Conservation (phyloP, 2,797 vertebrate species). For the Cephalopachus bancanus region DNA sequence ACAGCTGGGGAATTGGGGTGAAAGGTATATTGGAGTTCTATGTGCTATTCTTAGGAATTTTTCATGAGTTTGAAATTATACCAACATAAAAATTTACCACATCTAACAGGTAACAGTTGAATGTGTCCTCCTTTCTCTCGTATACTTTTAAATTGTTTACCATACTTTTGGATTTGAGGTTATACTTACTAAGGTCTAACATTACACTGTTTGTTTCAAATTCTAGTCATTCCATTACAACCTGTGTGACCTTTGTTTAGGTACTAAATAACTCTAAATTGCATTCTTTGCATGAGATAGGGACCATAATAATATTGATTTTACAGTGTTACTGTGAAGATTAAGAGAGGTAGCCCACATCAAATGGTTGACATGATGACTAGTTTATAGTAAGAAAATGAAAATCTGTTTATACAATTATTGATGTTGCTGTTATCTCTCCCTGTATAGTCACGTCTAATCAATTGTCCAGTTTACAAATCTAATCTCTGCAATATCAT, state of each 20-base stretch:
- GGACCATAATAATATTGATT: neutral
- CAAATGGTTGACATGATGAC: neutral
- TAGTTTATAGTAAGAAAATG: neutral
- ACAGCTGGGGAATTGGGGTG: neutral
- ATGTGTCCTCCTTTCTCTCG: neutral
- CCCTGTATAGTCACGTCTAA: neutral
- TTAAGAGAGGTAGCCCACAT: neutral
- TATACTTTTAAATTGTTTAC: neutral
- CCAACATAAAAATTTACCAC: neutral
- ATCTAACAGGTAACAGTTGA: neutral
- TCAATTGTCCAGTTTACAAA: neutral
- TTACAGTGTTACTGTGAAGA: neutral
- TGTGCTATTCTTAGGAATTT: neutral
- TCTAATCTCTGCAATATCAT: neutral
- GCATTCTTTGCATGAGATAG: neutral
- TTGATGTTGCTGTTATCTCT: neutral
- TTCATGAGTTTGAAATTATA: slow-evolving; percentile 18
- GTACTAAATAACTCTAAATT: neutral
- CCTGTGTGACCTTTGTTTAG: neutral
- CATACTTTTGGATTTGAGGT: neutral
- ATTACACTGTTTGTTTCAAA: neutral
- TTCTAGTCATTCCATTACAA: neutral
- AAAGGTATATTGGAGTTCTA: neutral
- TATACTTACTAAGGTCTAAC: neutral
- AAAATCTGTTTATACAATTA: neutral